Evolutionary conservation across 2,113 vertebrate species (phyloP).

Genomic region (Craseonycteris thonglongyai): DNA sequence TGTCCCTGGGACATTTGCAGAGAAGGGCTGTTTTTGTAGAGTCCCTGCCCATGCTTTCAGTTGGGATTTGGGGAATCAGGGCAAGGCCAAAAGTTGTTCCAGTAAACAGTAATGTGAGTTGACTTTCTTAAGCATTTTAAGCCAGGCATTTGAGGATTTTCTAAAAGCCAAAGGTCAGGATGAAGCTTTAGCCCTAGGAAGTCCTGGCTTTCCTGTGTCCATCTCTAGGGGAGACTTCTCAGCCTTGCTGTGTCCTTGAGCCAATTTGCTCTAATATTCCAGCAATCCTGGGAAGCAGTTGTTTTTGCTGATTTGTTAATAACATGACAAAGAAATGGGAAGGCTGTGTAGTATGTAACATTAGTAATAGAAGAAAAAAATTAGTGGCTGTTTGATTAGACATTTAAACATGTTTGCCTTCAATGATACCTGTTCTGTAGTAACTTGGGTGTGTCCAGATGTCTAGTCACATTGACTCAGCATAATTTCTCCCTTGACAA

Average conservation of each 20-base stretch:
- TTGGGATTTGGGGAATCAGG: not conserved
- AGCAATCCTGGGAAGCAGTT: not conserved
- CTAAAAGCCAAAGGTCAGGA: not conserved
- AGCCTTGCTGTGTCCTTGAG: not conserved
- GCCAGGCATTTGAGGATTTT: not conserved
- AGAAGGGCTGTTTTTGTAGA: not conserved
- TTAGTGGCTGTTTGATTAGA: not conserved
- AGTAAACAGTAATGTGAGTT: not conserved
- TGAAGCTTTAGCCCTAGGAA: not conserved
- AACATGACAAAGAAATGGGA: not conserved
- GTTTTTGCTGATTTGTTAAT: not conserved
- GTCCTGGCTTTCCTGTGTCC: not conserved
- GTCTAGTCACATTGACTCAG: constrained; percentile 72
- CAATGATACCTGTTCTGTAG: not conserved
- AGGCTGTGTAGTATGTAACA: not conserved
- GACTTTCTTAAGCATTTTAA: not conserved
- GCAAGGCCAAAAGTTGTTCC: not conserved
- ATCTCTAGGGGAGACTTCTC: not conserved
- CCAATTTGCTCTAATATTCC: not conserved
- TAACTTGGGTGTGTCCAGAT: not conserved
- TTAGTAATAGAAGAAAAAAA: not conserved
- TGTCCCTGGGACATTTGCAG: not conserved
- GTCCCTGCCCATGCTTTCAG: not conserved
- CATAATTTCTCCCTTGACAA: constrained; percentile 49
- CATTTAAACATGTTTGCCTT: not conserved